Conservation (phyloP, 2,113 vertebrate genomes). For the Aleadryas rufinucha region DNA sequence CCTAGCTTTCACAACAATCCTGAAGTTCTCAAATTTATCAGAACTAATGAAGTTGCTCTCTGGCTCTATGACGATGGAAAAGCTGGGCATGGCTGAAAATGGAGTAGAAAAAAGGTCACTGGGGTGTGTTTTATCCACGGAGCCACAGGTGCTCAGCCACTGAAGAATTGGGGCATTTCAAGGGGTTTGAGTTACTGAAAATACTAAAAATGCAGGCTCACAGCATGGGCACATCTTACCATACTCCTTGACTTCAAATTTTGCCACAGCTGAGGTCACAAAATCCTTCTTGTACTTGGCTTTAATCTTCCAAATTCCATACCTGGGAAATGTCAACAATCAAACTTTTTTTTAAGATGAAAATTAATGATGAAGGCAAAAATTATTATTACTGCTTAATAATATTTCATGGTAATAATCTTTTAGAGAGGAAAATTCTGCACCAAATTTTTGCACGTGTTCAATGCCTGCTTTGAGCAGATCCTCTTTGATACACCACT, state of each 20-base stretch:
- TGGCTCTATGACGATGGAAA: slow-evolving; percentile 73
- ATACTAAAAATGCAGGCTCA: not conserved
- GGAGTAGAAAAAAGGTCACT: not conserved
- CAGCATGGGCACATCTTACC: slow-evolving; percentile 67
- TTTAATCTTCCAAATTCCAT: slow-evolving; percentile 86
- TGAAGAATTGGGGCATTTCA: not conserved
- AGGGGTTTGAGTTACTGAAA: not conserved
- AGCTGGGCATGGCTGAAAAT: slow-evolving; percentile 77
- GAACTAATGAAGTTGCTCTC: slow-evolving; percentile 74
- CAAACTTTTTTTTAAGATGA: not conserved
- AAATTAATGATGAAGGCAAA: not conserved
- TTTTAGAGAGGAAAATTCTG: not conserved
- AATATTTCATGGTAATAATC: not conserved
- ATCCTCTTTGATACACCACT: not conserved
- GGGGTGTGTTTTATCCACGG: not conserved
- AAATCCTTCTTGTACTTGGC: slow-evolving; percentile 84
- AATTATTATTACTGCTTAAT: not conserved
- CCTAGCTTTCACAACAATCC: slow-evolving; percentile 74
- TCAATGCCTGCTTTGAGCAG: not conserved
- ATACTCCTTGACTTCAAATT: slow-evolving; percentile 93
- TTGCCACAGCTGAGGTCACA: slow-evolving; percentile 70
- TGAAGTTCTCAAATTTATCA: slow-evolving; percentile 74
- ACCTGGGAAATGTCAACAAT: slow-evolving; percentile 62
- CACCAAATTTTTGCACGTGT: not conserved
- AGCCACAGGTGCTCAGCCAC: not conserved